Base-by-base conservation (phyloP, 2,113 vertebrate genomes). In the Pseudorasbora parva region DNA sequence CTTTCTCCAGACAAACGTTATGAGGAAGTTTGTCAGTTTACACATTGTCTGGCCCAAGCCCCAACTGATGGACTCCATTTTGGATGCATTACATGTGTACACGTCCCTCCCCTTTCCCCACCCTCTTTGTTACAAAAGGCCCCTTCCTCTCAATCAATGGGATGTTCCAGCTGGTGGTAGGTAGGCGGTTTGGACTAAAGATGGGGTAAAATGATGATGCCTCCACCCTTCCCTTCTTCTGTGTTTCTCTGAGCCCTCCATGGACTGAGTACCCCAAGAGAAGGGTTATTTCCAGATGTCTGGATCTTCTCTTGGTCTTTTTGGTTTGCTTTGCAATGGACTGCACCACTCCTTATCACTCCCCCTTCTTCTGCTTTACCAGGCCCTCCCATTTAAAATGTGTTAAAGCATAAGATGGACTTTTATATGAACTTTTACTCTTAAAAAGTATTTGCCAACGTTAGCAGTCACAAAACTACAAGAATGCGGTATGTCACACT, bases 391-490 rank as follows among this genome's bases (percentile, higher is more conserved):
- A 94, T 94, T 86, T 89, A 81, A 88, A 96, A 94, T 96, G 92
- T 96, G 92, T 96, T 95, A 96, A 96, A 94, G 94, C 95, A 94
- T 96, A 96, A 96, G 94, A 95, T 96, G 97, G 97, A 99, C 97
- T 96, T 92, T 95, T 93, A 86, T 96, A 96, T 96, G 96, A 97
- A 97, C 96, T 95, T 95, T 97, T 95, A 93, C 95, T 96, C 92
- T 96, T 95, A 95, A 95, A 95, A 54, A 95, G 84, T 95, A 95
- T 95, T 95, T 96, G 95, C 95, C 96, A 95, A 95, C 95, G 95
- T 96, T 96, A 95, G 94, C 94, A 94, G 95, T 95, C 93, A 94
- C 95, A 95, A 96, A 96, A 96, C 96, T 95, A 95, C 96, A 96
- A 94, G 96, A 96, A 96, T 96, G 96, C 95, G 96, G 96, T 97